phyloP scores from a whole-genome alignment of 2,888 invertebrate species.

The Pollenia labialis region DNA sequence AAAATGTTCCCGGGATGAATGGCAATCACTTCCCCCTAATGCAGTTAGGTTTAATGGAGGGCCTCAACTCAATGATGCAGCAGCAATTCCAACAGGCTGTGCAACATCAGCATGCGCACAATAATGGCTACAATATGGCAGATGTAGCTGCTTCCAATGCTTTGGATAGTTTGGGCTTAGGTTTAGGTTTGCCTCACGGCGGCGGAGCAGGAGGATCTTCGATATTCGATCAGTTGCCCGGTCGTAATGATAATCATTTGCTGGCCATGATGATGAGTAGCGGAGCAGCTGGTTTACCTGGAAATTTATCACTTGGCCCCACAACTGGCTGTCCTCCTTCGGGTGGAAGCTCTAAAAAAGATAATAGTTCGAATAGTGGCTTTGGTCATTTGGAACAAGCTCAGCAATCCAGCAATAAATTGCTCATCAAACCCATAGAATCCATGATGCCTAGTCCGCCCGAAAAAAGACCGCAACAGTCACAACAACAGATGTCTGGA shows the following conservation, averaged over 20 bases:
- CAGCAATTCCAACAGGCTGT: constrained; percentile 80
- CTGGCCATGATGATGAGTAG: constrained; percentile 79
- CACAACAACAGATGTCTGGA: constrained; percentile 75
- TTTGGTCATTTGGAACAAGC: constrained; percentile 77
- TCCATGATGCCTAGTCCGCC: constrained; percentile 86
- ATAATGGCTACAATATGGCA: constrained; percentile 81
- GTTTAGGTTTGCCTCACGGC: constrained; percentile 77
- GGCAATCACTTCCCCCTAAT: constrained; percentile 81
- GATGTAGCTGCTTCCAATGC: constrained; percentile 78
- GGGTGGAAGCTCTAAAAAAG: constrained; percentile 72
- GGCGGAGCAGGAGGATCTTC: constrained; percentile 77
- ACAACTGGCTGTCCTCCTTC: constrained; percentile 39
- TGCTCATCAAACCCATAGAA: constrained; percentile 88
- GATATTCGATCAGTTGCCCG: constrained; percentile 80
- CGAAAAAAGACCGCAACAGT: constrained; percentile 86
- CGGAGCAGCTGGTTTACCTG: constrained; percentile 74
- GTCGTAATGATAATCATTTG: constrained; percentile 75
- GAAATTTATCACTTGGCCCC: constrained; percentile 73
- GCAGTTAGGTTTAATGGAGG: constrained; percentile 81
- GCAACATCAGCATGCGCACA: constrained; percentile 79
- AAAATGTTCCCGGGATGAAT: constrained; percentile 82
- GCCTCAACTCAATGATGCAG: constrained; percentile 78
- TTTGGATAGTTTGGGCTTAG: constrained; percentile 81
- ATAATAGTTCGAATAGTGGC: constrained; percentile 71
- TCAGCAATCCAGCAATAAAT: constrained; percentile 81